Evolutionary conservation across 2,888 invertebrate species (phyloP), one percentile per base, ranked within the genome.

Genomic region (Ecdyonurus torrentis): DNA sequence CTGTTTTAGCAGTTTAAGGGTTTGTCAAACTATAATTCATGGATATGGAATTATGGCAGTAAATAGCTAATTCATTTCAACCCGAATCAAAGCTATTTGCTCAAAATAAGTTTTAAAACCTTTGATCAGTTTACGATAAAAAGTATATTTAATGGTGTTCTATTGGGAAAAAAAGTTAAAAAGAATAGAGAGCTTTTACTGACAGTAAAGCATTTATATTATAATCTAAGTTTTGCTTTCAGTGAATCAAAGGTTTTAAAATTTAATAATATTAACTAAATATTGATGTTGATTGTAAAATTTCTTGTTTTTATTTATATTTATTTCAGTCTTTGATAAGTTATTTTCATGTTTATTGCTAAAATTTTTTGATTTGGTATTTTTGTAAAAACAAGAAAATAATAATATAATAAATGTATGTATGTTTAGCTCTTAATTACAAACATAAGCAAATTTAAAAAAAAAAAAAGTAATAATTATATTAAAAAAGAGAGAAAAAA

Each of bases 61-160:
- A 55, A 55, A 55, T 55, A 55, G 55, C 55, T 55, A n/a, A 22
- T n/a, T n/a, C 55, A 55, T 18, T 55, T n/a, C n/a, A 55, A 55
- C n/a, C 7, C 22, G 55, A 55, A 55, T 55, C 22, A 22, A 20
- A 55, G n/a, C 55, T 55, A 55, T 55, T 55, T 55, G 55, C 55
- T 55, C 55, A 55, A 55, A 55, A 37, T 55, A 37, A 37, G 37
- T 10, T 37, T 37, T 37, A 37, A 37, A 37, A 37, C 37, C 37
- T 37, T 37, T 37, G 37, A 37, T 37, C 5, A 37, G 15, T 37
- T 37, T 10, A 37, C 15, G 15, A 37, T 15, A 37, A 37, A 15
- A 5, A 37, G 15, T 15, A 10, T 37, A 10, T 37, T 10, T 15
- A 37, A 37, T 10, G 5, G 5, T 15, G 37, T 10, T 37, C 37